Base-by-base conservation (phyloP, 2,113 vertebrate genomes). In the Turnix velox region DNA sequence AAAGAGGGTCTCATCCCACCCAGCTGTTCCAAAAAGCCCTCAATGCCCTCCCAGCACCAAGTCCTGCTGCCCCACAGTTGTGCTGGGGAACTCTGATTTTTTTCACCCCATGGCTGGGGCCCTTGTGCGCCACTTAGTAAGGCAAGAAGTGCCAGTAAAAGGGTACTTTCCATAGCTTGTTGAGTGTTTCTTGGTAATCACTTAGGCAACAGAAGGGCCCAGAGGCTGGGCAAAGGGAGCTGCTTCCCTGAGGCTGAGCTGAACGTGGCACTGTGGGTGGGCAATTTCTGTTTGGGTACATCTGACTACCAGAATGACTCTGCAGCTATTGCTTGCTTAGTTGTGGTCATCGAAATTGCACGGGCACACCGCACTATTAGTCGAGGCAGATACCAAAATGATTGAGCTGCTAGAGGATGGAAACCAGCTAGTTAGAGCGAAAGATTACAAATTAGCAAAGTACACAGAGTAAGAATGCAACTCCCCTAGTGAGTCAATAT, bases 341-440 rank as follows among this genome's bases (percentile, higher is more conserved):
- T 94, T 93, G 91, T 54, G 84, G 52, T 87, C 89, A 87, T 58
- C 4, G 6, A 93, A 96, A 93, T 77, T 76, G 67, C 63, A 67
- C 43, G 65, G 65, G 81, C 81, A 72, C 58, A 69, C 66, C 23
- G 0, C 67, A 84, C 91, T 74, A 87, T 93, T 93, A 90, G 80
- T 96, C 92, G 93, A 57, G 66, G 81, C 77, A 87, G 72, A 92
- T 66, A 94, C 16, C 43, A 78, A 67, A 96, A 96, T 27, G 52
- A 79, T 62, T 10, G 22, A 61, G 69, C 59, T 17, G 31, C 78
- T 91, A 81, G 93, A 94, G 93, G 43, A 52, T 68, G 61, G 79
- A 96, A 94, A 92, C 39, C 82, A 80, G 58, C 71, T 87, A 92
- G 91, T 95, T 87, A 91, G 86, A 95, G 65, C 5, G 78, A 95